These are phyloP conservation scores for Raja brachyura DNA, from an alignment of 2,113 vertebrate species.

Conservation along the genomic window DNA sequence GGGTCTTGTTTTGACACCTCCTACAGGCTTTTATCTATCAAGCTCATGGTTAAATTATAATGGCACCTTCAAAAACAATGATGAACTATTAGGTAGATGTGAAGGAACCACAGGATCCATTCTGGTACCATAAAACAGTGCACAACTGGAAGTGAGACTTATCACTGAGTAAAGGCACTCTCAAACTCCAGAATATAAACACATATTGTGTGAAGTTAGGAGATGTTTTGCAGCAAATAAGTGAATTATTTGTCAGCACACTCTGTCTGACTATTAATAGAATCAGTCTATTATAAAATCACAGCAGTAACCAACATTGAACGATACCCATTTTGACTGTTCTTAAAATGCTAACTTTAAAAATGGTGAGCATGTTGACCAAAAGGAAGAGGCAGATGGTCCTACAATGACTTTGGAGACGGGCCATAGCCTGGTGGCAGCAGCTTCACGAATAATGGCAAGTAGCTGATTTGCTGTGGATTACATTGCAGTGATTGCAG, in stretches of 20 bases:
- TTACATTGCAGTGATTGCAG: neutral
- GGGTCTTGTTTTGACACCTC: neutral
- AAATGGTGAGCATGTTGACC: neutral
- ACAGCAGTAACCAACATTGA: neutral
- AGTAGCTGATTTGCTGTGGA: neutral
- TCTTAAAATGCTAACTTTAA: neutral
- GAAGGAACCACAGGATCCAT: neutral
- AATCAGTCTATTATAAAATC: neutral
- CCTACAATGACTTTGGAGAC: neutral
- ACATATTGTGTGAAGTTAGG: neutral
- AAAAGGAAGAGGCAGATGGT: neutral
- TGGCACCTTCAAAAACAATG: neutral
- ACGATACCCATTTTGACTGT: neutral
- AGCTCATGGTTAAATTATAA: neutral
- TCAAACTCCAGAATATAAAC: neutral
- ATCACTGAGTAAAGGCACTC: neutral
- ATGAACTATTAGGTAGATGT: neutral
- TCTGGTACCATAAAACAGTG: neutral
- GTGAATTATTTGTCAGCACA: neutral
- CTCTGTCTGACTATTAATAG: neutral
- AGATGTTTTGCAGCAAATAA: neutral
- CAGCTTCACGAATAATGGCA: neutral
- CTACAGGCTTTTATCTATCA: neutral
- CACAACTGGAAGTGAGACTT: neutral
- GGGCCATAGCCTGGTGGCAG: neutral